Evolutionary conservation across 1,140 invertebrate species (phyloP).

Genomic region (Asbolus verrucosus): DNA sequence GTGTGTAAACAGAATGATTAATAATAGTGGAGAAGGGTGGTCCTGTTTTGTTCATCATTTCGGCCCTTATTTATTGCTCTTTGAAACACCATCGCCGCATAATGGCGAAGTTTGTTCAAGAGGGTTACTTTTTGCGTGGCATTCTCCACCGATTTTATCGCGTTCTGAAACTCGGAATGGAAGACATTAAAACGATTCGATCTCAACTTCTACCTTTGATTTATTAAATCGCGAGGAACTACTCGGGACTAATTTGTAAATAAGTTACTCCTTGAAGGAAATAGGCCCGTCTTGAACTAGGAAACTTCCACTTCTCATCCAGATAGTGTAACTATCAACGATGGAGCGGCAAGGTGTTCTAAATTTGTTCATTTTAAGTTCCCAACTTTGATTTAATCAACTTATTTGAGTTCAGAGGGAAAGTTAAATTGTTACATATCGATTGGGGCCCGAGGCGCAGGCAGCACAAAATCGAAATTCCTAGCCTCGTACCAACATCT

Average conservation of each 20-base stretch:
- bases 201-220: not conserved
- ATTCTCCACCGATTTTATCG: constrained; percentile 3
- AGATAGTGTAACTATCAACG: constrained; percentile 15
- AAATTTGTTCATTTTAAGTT: constrained; percentile 35
- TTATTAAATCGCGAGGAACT: constrained; percentile 4
- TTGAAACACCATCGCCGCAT: not conserved
- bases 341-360: constrained; percentile 31
- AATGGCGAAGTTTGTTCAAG: not conserved
- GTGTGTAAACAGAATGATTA: constrained; percentile 46
- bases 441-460: constrained; percentile 1
- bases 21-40: constrained; percentile 27
- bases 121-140: not conserved
- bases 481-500: too few species aligned
- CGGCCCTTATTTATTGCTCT: not conserved
- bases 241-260: not conserved
- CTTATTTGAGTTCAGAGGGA: constrained; percentile 9
- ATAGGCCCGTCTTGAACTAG: constrained; percentile 9
- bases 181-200: not conserved
- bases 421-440: constrained; percentile 29
- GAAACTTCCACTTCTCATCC: constrained; percentile 20
- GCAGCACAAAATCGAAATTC: not conserved
- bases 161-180: not conserved
- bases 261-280: constrained; percentile 2
- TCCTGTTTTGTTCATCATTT: constrained; percentile 24
- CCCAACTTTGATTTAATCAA: constrained; percentile 38